Evolutionary conservation across 1,140 invertebrate genomes (phyloP).

Genomic region (Apocrypta bakeri): DNA sequence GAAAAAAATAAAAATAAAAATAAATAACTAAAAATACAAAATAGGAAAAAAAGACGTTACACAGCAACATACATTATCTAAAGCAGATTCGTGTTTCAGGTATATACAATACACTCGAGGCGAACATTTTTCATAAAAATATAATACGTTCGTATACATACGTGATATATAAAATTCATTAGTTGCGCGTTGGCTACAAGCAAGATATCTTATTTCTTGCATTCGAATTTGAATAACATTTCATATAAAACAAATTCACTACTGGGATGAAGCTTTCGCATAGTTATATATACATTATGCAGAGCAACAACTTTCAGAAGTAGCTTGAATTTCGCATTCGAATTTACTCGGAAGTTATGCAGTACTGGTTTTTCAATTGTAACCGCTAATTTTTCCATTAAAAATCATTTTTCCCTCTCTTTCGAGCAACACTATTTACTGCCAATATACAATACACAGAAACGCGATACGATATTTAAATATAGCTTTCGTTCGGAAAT

Average conservation of each 20-base stretch:
- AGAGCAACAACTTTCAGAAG: not conserved
- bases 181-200: not conserved
- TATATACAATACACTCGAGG: not conserved
- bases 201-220: conserved; percentile 11
- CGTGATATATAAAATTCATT: not conserved
- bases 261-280: not conserved
- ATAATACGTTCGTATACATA: not conserved
- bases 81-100: not conserved
- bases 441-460: no score
- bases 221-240: conserved; percentile 33
- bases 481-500: not conserved
- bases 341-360: conserved; percentile 1
- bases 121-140: not conserved
- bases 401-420: not conserved
- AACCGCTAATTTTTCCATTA: not conserved
- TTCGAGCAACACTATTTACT: no score
- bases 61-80: not conserved
- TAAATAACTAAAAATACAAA: no score
- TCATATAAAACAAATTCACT: not conserved
- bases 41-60: no score
- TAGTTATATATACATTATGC: not conserved
- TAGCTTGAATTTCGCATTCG: not conserved
- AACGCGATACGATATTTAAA: no score
- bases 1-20: no score
- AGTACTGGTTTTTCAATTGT: not conserved